phyloP scores from a whole-genome alignment of 2,888 invertebrate species.

The Petrolisthes manimaculis region DNA sequence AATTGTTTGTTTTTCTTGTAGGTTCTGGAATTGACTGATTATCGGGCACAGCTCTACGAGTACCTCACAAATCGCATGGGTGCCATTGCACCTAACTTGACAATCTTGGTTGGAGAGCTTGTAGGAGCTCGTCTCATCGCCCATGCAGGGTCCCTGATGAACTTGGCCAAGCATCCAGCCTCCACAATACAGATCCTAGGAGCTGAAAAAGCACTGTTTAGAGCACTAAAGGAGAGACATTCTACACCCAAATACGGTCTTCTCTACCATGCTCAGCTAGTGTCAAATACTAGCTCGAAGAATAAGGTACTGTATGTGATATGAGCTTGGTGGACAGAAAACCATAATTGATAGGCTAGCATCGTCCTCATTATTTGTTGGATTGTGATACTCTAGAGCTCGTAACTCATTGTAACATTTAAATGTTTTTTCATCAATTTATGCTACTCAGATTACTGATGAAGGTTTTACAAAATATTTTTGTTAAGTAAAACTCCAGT shows the following conservation, averaged over 20 bases:
- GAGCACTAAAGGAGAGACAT: conserved; percentile 95
- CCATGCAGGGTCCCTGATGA: conserved; percentile 92
- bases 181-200: conserved; percentile 98
- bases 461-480: too few species aligned
- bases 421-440: too few species aligned
- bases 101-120: conserved; percentile 94
- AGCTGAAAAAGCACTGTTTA: conserved; percentile 97
- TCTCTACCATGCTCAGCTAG: conserved; percentile 94
- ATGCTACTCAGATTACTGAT: too few species aligned
- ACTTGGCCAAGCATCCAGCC: conserved; percentile 96
- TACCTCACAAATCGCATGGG: conserved; percentile 97
- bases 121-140: conserved; percentile 97
- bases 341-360: not conserved
- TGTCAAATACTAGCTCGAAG: conserved; percentile 89
- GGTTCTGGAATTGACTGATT: conserved; percentile 91
- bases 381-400: too few species aligned
- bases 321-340: not conserved
- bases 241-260: conserved; percentile 99
- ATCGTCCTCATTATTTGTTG: too few species aligned
- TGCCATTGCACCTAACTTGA: conserved; percentile 98
- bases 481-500: too few species aligned
- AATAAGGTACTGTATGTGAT: conserved; percentile 76
- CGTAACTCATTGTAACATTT: too few species aligned
- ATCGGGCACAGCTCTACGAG: conserved; percentile 88
- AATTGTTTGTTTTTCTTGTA: conserved; percentile 66